Evolutionary conservation across 2,888 invertebrate species (phyloP).

Genomic region (Melipona bicolor): DNA sequence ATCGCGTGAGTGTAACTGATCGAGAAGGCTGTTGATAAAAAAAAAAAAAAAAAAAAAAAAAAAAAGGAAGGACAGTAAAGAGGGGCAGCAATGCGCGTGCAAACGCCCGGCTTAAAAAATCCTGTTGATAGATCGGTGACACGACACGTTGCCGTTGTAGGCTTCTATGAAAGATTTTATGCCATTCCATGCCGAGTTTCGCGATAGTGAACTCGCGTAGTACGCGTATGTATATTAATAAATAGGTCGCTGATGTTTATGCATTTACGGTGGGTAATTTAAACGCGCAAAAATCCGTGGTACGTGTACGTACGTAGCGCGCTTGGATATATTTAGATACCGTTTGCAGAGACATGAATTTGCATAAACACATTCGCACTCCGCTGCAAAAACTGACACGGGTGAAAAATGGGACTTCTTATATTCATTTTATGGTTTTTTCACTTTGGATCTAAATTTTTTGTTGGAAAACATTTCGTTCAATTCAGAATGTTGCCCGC

Average conservation of each 20-base stretch:
- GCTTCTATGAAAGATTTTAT: not conserved
- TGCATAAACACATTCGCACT: not conserved
- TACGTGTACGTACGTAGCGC: no score
- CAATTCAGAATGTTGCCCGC: not conserved
- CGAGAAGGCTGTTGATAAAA: conserved; percentile 21
- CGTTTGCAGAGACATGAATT: not conserved
- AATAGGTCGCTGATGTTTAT: not conserved
- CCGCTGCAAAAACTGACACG: not conserved
- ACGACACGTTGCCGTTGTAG: conserved; percentile 8
- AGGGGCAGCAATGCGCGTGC: not conserved
- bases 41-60: not conserved
- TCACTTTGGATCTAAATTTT: not conserved
- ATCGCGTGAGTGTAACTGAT: conserved; percentile 47
- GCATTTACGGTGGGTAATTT: not conserved
- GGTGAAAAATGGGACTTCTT: not conserved
- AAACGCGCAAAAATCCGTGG: not conserved
- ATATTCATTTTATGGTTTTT: not conserved
- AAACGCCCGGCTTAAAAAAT: conserved; percentile 17
- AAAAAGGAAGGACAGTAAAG: no score
- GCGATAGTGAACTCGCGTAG: not conserved
- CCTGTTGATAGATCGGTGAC: conserved; percentile 16
- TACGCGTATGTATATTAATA: not conserved
- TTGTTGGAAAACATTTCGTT: not conserved
- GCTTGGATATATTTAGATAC: not conserved
- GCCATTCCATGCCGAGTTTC: not conserved